Percentiles rank a stretch among this genome's conserved stretches.
Evolutionary conservation across 2,797 vertebrate species (phyloP).

Genomic region (Thamnophis elegans): DNA sequence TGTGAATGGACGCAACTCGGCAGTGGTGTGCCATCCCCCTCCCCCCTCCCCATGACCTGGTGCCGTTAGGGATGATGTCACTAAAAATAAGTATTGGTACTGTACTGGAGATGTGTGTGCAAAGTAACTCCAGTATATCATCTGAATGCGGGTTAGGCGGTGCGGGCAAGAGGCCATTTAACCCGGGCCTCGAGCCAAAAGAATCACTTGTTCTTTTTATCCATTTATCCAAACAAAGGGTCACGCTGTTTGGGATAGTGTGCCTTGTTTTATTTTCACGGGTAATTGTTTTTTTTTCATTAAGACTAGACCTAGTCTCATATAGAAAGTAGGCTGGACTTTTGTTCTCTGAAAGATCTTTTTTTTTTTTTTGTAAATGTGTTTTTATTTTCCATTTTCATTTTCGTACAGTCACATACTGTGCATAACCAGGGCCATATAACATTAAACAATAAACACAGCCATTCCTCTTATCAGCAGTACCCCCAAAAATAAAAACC

Average conservation of each 20-base stretch:
- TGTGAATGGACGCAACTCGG: not conserved
- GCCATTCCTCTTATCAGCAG: too few relatives aligned
- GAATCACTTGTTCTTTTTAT: not conserved
- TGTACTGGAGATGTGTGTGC: not conserved
- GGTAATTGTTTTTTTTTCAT: not conserved
- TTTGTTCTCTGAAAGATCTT: not conserved
- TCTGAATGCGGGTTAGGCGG: rapidly evolving
- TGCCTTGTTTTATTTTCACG: not conserved
- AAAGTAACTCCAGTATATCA: not conserved
- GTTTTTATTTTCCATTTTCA: too few relatives aligned
- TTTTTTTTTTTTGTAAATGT: too few relatives aligned
- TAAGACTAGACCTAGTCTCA: not conserved
- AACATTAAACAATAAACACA: too few relatives aligned
- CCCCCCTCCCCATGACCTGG: not conserved
- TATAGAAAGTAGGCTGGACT: not conserved
- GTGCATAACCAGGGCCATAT: too few relatives aligned
- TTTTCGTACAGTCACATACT: too few relatives aligned
- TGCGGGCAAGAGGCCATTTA: not conserved
- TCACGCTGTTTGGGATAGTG: not conserved
- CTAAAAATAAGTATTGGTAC: not conserved
- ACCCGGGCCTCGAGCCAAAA: not conserved
- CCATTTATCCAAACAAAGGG: not conserved
- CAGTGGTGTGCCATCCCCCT: not conserved
- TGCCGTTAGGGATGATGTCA: not conserved
- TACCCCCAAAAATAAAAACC: too few relatives aligned